phyloP scores from a whole-genome alignment of 2,888 invertebrate species.

The Hemaris fuciformis region DNA sequence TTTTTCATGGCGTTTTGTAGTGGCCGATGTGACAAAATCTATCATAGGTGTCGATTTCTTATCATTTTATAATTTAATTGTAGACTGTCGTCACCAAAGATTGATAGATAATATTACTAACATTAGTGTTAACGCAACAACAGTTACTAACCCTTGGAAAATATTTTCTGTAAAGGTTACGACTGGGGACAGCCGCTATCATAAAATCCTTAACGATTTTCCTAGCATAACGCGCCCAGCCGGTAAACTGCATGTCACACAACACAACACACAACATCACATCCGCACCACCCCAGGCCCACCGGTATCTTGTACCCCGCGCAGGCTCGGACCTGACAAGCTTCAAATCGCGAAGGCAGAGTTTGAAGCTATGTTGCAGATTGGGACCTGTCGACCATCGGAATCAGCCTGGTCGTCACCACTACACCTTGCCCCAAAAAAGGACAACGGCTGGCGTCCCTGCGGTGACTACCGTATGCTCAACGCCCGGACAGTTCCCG shows the following conservation, averaged over 20 bases:
- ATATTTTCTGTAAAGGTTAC: background rate
- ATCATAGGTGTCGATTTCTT: too few species aligned
- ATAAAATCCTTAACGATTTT: background rate
- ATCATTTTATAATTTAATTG: too few species aligned
- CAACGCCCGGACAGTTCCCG: too few species aligned
- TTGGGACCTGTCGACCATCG: too few species aligned
- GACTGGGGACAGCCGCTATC: background rate
- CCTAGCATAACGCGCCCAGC: constrained; percentile 16
- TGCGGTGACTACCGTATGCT: too few species aligned
- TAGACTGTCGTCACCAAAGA: background rate
- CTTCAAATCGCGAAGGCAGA: too few species aligned
- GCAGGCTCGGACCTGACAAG: too few species aligned
- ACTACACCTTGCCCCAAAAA: constrained; percentile 7
- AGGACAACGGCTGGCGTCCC: constrained; percentile 13
- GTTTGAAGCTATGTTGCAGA: too few species aligned
- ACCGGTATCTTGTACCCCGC: constrained; percentile 15
- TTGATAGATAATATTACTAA: background rate
- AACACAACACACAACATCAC: constrained; percentile 14
- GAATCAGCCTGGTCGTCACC: background rate
- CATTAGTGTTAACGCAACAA: background rate
- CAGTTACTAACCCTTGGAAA: background rate
- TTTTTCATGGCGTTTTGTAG: too few species aligned
- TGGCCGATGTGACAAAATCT: too few species aligned
- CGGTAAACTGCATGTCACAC: background rate
- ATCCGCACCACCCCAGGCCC: constrained; percentile 20